Percentiles rank a stretch among this genome's conserved stretches.
phyloP scores from a whole-genome alignment of 2,113 vertebrate genomes.

The Tonatia bakeri region DNA sequence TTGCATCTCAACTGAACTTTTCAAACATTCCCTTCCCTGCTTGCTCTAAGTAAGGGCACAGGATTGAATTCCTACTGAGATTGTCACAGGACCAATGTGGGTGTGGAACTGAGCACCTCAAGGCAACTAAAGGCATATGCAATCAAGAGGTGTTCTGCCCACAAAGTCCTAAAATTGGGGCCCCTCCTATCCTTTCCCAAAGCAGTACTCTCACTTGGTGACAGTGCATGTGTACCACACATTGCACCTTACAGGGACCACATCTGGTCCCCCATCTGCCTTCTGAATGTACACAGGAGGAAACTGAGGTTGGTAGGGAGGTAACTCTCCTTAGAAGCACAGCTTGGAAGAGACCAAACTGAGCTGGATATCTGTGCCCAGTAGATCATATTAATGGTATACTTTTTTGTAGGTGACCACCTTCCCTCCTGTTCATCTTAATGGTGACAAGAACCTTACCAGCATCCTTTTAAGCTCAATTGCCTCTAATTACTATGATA shows the following conservation, averaged over 20 bases:
- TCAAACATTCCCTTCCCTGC: background rate
- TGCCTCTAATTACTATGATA: background rate
- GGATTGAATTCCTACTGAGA: background rate
- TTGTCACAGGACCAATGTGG: background rate
- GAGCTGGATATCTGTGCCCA: background rate
- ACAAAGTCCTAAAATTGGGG: background rate
- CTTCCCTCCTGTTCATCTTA: background rate
- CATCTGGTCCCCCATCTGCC: background rate
- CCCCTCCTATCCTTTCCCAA: background rate
- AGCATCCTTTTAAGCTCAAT: background rate
- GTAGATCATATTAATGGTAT: fast-evolving
- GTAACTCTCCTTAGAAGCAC: background rate
- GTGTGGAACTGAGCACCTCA: background rate
- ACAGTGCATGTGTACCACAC: fast-evolving
- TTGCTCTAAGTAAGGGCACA: background rate
- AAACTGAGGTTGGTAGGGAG: background rate
- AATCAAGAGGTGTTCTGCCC: background rate
- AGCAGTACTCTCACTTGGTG: fast-evolving
- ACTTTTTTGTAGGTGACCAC: background rate
- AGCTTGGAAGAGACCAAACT: background rate
- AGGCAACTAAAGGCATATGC: background rate
- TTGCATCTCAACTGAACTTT: background rate
- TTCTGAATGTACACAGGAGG: background rate
- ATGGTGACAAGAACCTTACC: background rate
- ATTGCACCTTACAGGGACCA: background rate